phyloP scores from a whole-genome alignment of 1,140 invertebrate genomes.

The Apis laboriosa region DNA sequence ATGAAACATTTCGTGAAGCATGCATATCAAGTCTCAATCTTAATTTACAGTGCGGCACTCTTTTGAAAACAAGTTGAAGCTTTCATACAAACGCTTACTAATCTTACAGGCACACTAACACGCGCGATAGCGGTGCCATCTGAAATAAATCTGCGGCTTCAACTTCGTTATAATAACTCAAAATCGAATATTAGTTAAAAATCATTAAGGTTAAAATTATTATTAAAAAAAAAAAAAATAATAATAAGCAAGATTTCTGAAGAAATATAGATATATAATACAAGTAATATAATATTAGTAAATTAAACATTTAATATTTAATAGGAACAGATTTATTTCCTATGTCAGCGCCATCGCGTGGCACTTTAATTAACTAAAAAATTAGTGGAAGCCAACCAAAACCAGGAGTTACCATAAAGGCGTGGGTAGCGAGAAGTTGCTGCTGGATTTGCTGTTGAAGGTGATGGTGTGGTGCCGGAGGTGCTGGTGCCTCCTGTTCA shows the following conservation, averaged over 20 bases:
- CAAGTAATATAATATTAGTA: background rate
- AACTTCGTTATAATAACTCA: no score
- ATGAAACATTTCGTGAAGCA: slow-evolving; percentile 59
- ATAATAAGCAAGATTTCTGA: no score
- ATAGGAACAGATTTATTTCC: background rate
- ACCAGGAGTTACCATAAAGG: slow-evolving; percentile 82
- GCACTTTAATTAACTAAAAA: slow-evolving; percentile 68
- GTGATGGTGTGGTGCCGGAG: slow-evolving; percentile 81
- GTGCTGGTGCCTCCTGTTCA: slow-evolving; percentile 81
- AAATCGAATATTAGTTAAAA: no score
- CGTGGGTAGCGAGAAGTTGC: slow-evolving; percentile 82
- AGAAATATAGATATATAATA: no score
- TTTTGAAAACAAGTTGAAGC: slow-evolving; percentile 63
- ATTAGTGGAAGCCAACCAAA: slow-evolving; percentile 82
- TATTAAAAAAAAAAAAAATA: background rate
- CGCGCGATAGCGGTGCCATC: slow-evolving; percentile 14
- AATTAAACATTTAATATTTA: background rate
- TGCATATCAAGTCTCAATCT: slow-evolving; percentile 54
- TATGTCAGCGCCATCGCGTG: slow-evolving; percentile 1
- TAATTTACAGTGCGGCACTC: slow-evolving; percentile 59
- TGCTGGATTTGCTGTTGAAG: slow-evolving; percentile 82
- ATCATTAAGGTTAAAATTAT: no score
- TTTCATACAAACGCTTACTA: slow-evolving; percentile 66
- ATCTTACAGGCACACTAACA: slow-evolving; percentile 57
- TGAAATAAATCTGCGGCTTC: background rate